A percentile compares a stretch with the other conserved stretches of the same genome.
phyloP scores from a whole-genome alignment of 2,888 invertebrate species.

The Oconnorella tubifera region DNA sequence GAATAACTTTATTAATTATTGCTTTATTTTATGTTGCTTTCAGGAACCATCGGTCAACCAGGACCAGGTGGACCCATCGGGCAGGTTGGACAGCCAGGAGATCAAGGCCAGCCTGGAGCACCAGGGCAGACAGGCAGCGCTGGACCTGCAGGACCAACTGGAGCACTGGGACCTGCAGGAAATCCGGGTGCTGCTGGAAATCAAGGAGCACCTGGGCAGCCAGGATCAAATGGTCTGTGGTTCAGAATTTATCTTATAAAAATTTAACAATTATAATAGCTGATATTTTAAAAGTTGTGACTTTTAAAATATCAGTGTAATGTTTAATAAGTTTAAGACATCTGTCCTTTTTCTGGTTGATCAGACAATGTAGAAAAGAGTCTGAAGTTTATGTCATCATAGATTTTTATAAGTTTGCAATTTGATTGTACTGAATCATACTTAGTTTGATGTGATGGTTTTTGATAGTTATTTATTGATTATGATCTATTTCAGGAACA shows the following conservation, averaged over 20 bases:
- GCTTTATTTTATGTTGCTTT: too few species aligned
- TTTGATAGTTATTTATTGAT: too few species aligned
- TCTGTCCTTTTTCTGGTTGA: too few species aligned
- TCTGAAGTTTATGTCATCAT: too few species aligned
- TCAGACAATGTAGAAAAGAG: too few species aligned
- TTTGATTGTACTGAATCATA: too few species aligned
- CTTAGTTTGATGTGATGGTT: too few species aligned
- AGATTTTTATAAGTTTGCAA: too few species aligned
- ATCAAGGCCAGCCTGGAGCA: conserved; percentile 14
- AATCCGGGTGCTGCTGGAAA: conserved; percentile 23
- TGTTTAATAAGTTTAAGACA: too few species aligned
- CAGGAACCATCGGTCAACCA: conserved; percentile 19
- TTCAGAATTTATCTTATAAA: too few species aligned
- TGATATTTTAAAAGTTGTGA: not conserved
- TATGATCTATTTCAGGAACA: too few species aligned
- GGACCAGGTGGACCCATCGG: conserved; percentile 4
- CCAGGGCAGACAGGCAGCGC: conserved; percentile 23
- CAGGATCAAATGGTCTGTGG: conserved; percentile 12
- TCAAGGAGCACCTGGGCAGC: conserved; percentile 20
- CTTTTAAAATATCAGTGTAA: not conserved
- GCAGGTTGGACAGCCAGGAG: conserved; percentile 7
- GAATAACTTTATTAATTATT: too few species aligned
- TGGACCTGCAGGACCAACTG: conserved; percentile 21
- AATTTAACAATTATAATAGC: not conserved
- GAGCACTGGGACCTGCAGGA: conserved; percentile 16